Percentiles rank a stretch among this genome's conserved stretches.
phyloP scores from a whole-genome alignment of 2,113 vertebrate genomes.

The Urocitellus parryii region DNA sequence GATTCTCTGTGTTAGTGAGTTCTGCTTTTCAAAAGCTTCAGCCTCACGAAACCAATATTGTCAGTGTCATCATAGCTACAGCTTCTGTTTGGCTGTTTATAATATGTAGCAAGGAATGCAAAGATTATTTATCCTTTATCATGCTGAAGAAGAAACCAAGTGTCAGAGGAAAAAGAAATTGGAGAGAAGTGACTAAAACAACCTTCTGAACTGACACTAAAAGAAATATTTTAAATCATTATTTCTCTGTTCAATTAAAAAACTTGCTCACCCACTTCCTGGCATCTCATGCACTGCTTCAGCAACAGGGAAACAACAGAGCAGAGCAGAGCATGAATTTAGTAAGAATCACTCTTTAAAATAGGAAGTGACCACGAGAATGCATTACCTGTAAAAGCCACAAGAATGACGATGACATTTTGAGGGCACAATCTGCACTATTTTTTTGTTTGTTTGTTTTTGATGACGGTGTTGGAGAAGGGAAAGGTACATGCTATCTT shows the following conservation, averaged over 20 bases:
- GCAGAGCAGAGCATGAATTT: neutral
- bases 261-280: neutral
- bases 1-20: neutral
- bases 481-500: too few relatives aligned
- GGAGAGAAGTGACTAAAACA: neutral
- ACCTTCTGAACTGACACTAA: neutral
- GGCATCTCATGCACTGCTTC: neutral
- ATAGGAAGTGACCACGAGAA: neutral
- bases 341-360: conserved; percentile 17
- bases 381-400: neutral
- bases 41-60: neutral
- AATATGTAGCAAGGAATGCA: neutral
- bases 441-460: neutral
- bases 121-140: neutral
- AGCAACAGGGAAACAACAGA: neutral
- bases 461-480: too few relatives aligned
- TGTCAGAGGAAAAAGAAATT: neutral
- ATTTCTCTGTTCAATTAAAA: neutral
- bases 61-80: neutral
- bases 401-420: neutral
- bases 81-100: neutral
- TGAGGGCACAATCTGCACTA: neutral
- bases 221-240: conserved; percentile 25
- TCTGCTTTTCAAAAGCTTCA: neutral
- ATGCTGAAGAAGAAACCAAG: neutral